A percentile compares a stretch with the other conserved stretches of the same genome.
phyloP scores from a whole-genome alignment of 1,140 invertebrate genomes.

The Lasioglossum baleicum region DNA sequence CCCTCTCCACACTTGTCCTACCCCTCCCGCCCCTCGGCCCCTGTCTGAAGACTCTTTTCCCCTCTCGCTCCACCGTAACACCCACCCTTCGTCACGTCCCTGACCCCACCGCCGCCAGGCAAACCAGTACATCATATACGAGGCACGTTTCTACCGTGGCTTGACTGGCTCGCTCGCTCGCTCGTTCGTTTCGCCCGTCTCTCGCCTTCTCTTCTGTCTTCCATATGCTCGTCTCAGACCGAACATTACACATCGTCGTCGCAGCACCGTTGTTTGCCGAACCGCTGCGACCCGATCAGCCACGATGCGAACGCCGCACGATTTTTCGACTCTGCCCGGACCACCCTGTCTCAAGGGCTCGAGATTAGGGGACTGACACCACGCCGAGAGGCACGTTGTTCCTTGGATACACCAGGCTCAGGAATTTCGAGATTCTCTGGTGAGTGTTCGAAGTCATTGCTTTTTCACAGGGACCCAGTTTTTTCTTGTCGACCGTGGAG shows the following conservation, averaged over 20 bases:
- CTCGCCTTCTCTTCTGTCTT: slow-evolving; percentile 43
- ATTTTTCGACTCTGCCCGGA: too few species aligned
- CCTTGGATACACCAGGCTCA: too few species aligned
- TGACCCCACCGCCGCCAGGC: slow-evolving; percentile 58
- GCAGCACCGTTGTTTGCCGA: slow-evolving; percentile 34
- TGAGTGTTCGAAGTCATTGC: too few species aligned
- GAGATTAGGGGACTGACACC: too few species aligned
- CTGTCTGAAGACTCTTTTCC: slow-evolving; percentile 32
- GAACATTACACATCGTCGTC: slow-evolving; percentile 51
- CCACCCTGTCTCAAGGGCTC: too few species aligned
- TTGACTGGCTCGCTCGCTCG: slow-evolving; percentile 11
- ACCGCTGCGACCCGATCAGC: slow-evolving; percentile 15
- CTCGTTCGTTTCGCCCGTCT: neutral
- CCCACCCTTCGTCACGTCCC: slow-evolving; percentile 53
- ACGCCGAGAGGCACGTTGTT: too few species aligned
- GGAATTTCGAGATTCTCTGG: too few species aligned
- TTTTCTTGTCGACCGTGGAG: too few species aligned
- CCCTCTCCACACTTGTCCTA: slow-evolving; percentile 23
- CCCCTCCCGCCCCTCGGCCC: slow-evolving; percentile 8
- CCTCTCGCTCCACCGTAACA: slow-evolving; percentile 53
- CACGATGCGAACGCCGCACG: neutral
- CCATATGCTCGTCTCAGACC: slow-evolving; percentile 40
- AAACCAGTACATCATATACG: slow-evolving; percentile 62
- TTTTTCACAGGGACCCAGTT: too few species aligned
- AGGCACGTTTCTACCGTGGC: slow-evolving; percentile 48